These are phyloP conservation scores for Aphrophora alni DNA, from an alignment of 2,888 invertebrate species.

Conservation along the genomic window DNA sequence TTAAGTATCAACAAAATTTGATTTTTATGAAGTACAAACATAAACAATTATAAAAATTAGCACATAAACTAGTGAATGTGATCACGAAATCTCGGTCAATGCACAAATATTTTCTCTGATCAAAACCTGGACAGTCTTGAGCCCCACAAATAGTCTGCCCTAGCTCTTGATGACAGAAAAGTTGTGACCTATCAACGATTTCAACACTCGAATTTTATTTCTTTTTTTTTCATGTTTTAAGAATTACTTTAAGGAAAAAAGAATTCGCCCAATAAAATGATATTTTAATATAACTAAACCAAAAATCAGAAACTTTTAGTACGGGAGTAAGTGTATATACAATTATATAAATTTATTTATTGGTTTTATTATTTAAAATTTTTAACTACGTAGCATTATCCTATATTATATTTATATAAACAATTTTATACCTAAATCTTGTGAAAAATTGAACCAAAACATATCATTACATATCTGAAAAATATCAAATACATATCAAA, in stretches of 20 bases:
- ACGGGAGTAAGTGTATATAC: not conserved
- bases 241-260: not conserved
- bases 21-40: too few relatives aligned
- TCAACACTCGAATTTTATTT: not conserved
- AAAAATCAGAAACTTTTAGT: not conserved
- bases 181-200: not conserved
- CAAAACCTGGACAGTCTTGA: not conserved
- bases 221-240: too few relatives aligned
- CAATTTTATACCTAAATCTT: constrained; percentile 6
- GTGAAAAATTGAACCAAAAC: not conserved
- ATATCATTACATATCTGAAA: not conserved
- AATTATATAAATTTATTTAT: not conserved
- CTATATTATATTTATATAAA: not conserved
- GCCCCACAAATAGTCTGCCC: not conserved
- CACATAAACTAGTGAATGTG: too few relatives aligned
- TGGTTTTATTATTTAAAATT: not conserved
- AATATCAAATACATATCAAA: not conserved
- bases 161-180: not conserved
- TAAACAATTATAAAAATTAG: too few relatives aligned
- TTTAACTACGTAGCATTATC: not conserved
- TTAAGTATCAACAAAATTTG: too few relatives aligned
- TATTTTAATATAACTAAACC: not conserved
- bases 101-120: not conserved
- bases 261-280: not conserved
- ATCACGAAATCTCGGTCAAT: too few relatives aligned